Evolutionary conservation across 2,888 invertebrate species (phyloP).

Genomic region (Agrotis clavis): DNA sequence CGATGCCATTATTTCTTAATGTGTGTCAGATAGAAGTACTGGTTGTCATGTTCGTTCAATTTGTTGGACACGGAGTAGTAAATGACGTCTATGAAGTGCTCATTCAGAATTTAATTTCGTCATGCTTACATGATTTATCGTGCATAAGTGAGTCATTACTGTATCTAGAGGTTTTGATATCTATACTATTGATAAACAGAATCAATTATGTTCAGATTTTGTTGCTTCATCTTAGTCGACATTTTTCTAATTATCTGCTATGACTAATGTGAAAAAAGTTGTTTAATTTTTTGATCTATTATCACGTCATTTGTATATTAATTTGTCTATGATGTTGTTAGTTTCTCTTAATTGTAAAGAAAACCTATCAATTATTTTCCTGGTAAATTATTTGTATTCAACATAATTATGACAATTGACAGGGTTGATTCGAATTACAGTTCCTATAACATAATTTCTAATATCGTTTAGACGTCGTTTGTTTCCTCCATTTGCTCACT

Average conservation of each 20-base stretch:
- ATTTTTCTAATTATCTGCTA: not conserved
- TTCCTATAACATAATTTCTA: not conserved
- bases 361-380: not conserved
- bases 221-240: not conserved
- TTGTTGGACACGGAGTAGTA: slow-evolving; percentile 32
- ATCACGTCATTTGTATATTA: no score
- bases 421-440: not conserved
- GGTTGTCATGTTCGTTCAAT: slow-evolving; percentile 54
- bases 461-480: not conserved
- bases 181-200: not conserved
- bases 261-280: no score
- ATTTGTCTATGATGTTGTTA: not conserved
- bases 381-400: no score
- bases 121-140: not conserved
- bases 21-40: slow-evolving; percentile 70
- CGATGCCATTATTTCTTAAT: slow-evolving; percentile 41
- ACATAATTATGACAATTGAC: no score
- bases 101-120: not conserved
- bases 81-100: slow-evolving; percentile 6
- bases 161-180: not conserved
- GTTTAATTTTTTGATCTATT: no score
- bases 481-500: not conserved
- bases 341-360: not conserved
- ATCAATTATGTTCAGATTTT: not conserved
- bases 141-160: not conserved